Base-by-base conservation (phyloP, 2,113 vertebrate species). In the Plectropomus leopardus region DNA sequence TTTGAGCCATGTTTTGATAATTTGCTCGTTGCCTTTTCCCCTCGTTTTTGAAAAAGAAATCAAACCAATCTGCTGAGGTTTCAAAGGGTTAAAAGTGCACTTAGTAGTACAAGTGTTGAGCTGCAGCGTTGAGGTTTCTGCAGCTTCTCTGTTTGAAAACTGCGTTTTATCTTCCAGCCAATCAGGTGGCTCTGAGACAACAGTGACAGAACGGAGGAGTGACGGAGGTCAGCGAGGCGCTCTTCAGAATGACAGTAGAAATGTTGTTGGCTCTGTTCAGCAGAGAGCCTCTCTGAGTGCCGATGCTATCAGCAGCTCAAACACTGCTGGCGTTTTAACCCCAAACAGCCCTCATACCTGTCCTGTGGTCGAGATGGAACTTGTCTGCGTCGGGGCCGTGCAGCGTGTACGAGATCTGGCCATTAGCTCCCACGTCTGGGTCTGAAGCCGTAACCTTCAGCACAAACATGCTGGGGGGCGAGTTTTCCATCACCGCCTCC, bases 381-480 rank as follows among this genome's bases (percentile, higher is more conserved):
- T 96, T 96, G 83, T 97, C 95, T 0, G 97, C 95, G 0, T 97
- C 94, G 0, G 95, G 96, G 0, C 98, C 98, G 0, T 97, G 97
- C 32, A 99, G 97, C 24, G 95, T 96, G 80, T 96, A 99, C 0
- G 95, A 96, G 71, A 99, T 90, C 88, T 96, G 97, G 16, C 97
- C 96, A 0, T 98, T 99, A 53, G 95, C 95, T 48, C 97, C 97
- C 0, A 95, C 57, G 0, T 99, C 98, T 0, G 96, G 92, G 86
- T 99, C 98, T 0, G 92, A 95, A 0, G 98, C 98, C 1, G 96
- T 95, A 57, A 98, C 94, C 87, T 97, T 97, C 89, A 98, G 72
- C 82, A 99, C 92, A 47, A 96, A 96, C 78, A 86, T 75, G 69
- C 95, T 95, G 0, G 95, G 91, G 24, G 90, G 88, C 4, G 94